These are phyloP conservation scores for Trachemys scripta DNA, from an alignment of 2,113 vertebrate species.

Conservation along the genomic window DNA sequence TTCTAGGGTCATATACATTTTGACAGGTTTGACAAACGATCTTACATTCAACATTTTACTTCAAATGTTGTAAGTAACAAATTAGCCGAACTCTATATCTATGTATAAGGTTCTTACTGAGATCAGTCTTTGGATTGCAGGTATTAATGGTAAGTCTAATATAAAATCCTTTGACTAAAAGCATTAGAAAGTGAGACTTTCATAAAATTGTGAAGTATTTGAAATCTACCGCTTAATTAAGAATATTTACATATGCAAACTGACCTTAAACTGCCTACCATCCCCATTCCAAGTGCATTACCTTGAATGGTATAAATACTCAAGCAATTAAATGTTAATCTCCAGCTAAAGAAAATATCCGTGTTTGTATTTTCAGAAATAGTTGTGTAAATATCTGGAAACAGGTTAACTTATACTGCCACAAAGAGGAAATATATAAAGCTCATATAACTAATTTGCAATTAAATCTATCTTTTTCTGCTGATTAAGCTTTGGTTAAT, in stretches of 20 bases:
- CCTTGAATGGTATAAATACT: not conserved
- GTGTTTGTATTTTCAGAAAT: not conserved
- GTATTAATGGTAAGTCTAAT: conserved; percentile 24
- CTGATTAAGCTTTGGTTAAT: not conserved
- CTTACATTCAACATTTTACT: not conserved
- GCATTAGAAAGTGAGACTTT: conserved; percentile 38
- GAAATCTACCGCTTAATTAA: conserved; percentile 6
- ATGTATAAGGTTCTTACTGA: conserved; percentile 27
- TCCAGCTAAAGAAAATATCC: not conserved
- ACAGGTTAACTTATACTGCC: rapidly evolving
- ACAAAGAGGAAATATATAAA: not conserved
- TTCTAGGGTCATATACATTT: not conserved
- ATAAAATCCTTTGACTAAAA: conserved; percentile 51
- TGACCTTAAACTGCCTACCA: not conserved
- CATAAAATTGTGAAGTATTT: not conserved
- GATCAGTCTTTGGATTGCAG: conserved; percentile 38
- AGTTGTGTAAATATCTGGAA: not conserved
- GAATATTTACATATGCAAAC: conserved; percentile 33
- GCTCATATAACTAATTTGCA: not conserved
- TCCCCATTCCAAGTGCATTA: not conserved
- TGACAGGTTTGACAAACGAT: rapidly evolving
- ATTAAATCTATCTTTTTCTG: rapidly evolving
- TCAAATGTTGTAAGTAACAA: not conserved
- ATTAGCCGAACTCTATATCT: not conserved
- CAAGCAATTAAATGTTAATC: not conserved